phyloP scores from a whole-genome alignment of 2,113 vertebrate species.

The Macquaria ambigua region DNA sequence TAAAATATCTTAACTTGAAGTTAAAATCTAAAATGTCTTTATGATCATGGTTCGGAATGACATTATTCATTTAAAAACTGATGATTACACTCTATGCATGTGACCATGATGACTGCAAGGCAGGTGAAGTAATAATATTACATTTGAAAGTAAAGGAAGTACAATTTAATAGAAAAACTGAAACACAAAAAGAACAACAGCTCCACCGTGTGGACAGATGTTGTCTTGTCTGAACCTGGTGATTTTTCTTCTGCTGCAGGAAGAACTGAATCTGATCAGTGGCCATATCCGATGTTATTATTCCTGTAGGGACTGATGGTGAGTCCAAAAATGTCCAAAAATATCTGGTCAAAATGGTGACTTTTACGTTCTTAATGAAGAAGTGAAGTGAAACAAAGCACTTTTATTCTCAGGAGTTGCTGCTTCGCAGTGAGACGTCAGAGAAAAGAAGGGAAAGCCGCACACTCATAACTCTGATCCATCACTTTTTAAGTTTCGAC shows the following conservation, averaged over 20 bases:
- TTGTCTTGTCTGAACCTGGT: background rate
- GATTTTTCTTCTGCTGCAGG: background rate
- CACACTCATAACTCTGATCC: background rate
- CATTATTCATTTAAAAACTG: background rate
- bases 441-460: too few species aligned
- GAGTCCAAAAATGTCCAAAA: background rate
- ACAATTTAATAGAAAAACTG: background rate
- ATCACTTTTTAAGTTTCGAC: background rate
- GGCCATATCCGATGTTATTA: background rate
- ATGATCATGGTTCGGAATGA: background rate
- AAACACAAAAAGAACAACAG: background rate
- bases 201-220: constrained; percentile 33
- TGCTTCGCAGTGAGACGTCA: too few species aligned
- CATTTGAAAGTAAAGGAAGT: background rate
- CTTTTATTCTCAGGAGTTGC: background rate
- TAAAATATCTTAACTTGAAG: too few species aligned
- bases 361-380: background rate
- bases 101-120: too few species aligned
- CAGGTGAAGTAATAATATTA: background rate
- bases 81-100: background rate
- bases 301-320: background rate
- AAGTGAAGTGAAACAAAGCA: too few species aligned
- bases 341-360: background rate
- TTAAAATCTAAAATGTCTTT: too few species aligned
- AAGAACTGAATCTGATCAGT: background rate